Percentiles rank a stretch among this genome's conserved stretches.
Conservation (phyloP, 2,113 vertebrate genomes). For the Periophthalmodon schlosseri region DNA sequence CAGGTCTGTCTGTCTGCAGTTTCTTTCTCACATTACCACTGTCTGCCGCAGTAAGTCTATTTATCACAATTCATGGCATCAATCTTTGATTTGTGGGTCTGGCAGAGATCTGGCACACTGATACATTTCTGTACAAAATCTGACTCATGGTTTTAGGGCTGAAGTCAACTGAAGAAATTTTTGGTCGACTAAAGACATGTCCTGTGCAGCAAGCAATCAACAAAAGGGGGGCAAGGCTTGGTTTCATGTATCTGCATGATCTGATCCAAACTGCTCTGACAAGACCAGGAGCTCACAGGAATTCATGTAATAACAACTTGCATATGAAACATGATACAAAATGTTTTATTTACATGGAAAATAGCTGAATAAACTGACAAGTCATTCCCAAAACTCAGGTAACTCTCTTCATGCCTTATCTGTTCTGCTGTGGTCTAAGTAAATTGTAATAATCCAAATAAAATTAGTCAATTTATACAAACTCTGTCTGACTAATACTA, state of each 20-base stretch:
- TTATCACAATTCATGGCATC: neutral
- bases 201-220: neutral
- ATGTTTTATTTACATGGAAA: no score
- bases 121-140: neutral
- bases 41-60: neutral
- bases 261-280: neutral
- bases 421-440: no score
- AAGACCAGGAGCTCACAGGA: neutral
- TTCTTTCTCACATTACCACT: neutral
- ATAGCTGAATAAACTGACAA: no score
- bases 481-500: no score
- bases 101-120: neutral
- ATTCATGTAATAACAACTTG: no score
- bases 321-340: no score
- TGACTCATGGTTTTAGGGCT: neutral
- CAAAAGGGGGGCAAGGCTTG: neutral
- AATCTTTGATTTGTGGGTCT: neutral
- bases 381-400: no score
- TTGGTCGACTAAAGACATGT: neutral
- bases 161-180: neutral
- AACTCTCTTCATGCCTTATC: no score
- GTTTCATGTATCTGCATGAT: neutral
- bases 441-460: no score
- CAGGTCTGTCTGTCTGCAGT: neutral
- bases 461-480: no score